A percentile compares a stretch with the other conserved stretches of the same genome.
phyloP scores from a whole-genome alignment of 2,888 invertebrate genomes.

The Sycophila texana region DNA sequence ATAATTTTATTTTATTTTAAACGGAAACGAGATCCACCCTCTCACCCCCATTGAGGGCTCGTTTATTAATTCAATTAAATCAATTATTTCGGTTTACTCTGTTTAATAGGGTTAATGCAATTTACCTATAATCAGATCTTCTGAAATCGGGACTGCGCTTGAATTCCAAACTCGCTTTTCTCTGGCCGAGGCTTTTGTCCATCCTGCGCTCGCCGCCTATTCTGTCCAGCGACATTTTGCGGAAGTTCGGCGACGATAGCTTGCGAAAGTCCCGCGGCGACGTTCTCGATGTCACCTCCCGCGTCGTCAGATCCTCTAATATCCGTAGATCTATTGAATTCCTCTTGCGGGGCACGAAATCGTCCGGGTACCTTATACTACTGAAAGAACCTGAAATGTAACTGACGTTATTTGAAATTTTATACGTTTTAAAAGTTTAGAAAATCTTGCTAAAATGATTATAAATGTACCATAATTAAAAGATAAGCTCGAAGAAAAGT shows the following conservation, averaged over 20 bases:
- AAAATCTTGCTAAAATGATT: background rate
- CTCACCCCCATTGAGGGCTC: no score
- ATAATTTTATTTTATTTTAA: no score
- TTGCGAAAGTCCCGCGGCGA: slow-evolving; percentile 71
- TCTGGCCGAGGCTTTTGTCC: slow-evolving; percentile 67
- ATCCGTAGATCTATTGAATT: slow-evolving; percentile 71
- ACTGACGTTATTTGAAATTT: background rate
- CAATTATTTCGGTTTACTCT: no score
- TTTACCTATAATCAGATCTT: slow-evolving; percentile 69
- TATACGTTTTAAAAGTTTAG: background rate
- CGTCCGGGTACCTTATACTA: slow-evolving; percentile 69
- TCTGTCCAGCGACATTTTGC: slow-evolving; percentile 72
- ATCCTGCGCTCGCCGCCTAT: slow-evolving; percentile 68
- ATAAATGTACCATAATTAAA: no score
- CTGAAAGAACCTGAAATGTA: slow-evolving; percentile 21
- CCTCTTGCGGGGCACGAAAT: slow-evolving; percentile 71
- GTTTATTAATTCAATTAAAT: no score
- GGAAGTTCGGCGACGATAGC: slow-evolving; percentile 70
- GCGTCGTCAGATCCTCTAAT: slow-evolving; percentile 67
- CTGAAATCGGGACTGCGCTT: slow-evolving; percentile 72
- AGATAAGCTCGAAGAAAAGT: no score
- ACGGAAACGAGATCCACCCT: no score
- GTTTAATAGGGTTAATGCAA: background rate
- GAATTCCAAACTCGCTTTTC: slow-evolving; percentile 73
- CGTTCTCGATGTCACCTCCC: slow-evolving; percentile 64